Evolutionary conservation across 2,113 vertebrate genomes (phyloP).

Genomic region (Hoplias malabaricus): DNA sequence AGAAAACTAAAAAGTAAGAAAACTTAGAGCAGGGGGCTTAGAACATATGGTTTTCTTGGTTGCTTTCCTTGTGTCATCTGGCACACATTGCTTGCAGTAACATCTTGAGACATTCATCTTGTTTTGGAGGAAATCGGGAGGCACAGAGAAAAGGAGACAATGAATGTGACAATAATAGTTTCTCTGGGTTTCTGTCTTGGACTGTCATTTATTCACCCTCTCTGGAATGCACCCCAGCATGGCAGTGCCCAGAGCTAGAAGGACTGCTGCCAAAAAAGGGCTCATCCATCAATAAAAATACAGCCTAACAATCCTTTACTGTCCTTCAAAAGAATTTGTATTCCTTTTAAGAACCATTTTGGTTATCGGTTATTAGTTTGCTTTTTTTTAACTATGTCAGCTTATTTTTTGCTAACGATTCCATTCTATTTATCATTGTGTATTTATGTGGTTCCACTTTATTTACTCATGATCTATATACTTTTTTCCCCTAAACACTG

Average conservation of each 20-base stretch:
- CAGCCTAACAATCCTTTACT: background rate
- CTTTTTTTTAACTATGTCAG: slow-evolving; percentile 5
- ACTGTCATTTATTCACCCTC: background rate
- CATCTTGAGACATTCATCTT: background rate
- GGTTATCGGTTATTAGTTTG: slow-evolving; percentile 6
- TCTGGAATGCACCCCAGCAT: background rate
- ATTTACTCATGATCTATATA: background rate
- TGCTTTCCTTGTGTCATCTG: background rate
- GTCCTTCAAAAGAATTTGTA: background rate
- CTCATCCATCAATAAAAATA: slow-evolving; percentile 20
- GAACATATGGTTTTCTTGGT: background rate
- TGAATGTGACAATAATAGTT: background rate
- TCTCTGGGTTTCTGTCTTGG: background rate
- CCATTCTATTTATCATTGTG: background rate
- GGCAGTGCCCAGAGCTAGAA: background rate
- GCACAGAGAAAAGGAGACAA: background rate
- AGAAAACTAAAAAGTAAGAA: background rate
- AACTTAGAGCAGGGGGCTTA: background rate
- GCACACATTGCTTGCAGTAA: background rate
- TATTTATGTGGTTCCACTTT: slow-evolving; percentile 11
- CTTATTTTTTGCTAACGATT: background rate
- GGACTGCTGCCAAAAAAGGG: background rate
- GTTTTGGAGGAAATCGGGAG: background rate
- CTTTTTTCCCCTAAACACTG: background rate
- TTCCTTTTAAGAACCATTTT: background rate